A percentile compares a stretch with the other conserved stretches of the same genome.
phyloP scores from a whole-genome alignment of 1,140 invertebrate species.

The Oscheius sp. region DNA sequence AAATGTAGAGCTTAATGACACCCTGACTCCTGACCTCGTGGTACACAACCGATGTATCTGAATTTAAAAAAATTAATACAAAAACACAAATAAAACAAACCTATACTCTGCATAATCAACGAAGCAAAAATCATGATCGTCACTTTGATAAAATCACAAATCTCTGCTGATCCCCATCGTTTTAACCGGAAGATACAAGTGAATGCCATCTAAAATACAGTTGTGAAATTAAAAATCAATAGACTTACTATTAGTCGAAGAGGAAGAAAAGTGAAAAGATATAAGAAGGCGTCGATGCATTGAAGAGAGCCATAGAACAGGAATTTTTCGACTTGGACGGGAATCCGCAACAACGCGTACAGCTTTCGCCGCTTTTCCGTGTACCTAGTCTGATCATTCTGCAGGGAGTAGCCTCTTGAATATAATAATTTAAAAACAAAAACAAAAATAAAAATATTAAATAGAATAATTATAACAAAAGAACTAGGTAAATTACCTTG shows the following conservation, averaged over 20 bases:
- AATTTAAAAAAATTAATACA: constrained; percentile 50
- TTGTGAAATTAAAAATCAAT: constrained; percentile 6
- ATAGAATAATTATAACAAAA: too few relatives aligned
- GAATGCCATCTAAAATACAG: constrained; percentile 52
- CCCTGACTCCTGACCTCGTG: constrained; percentile 94
- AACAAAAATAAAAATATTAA: background rate
- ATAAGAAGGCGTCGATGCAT: constrained; percentile 96
- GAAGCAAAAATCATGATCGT: constrained; percentile 75
- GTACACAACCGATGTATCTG: constrained; percentile 97
- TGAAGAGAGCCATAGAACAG: constrained; percentile 92
- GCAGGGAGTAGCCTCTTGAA: constrained; percentile 56
- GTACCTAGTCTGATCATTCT: constrained; percentile 74
- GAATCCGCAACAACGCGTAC: constrained; percentile 94
- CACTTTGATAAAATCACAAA: constrained; percentile 92
- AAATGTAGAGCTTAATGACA: constrained; percentile 97
- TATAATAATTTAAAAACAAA: background rate
- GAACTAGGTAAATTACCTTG: too few relatives aligned
- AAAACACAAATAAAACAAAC: background rate
- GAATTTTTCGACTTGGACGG: constrained; percentile 78
- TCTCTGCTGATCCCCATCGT: constrained; percentile 73
- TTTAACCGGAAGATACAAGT: constrained; percentile 55
- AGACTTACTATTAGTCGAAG: constrained; percentile 79
- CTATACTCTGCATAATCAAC: constrained; percentile 71
- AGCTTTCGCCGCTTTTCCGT: constrained; percentile 88
- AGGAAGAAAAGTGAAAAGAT: constrained; percentile 95